These are phyloP conservation scores for Drosophila erecta DNA, from an alignment of 1,140 invertebrate species.

Conservation along the genomic window DNA sequence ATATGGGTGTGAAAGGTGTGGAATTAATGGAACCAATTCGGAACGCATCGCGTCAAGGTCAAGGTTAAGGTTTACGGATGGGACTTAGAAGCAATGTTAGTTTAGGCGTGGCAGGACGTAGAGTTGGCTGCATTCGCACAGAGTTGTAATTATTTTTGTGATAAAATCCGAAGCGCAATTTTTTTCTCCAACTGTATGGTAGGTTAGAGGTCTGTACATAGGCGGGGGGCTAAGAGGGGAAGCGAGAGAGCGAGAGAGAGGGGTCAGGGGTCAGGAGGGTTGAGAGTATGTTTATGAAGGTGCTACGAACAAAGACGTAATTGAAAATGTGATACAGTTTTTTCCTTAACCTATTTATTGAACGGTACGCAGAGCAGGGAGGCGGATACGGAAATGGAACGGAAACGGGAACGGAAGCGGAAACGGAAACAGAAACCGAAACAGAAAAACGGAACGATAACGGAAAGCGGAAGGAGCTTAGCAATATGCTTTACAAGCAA, in stretches of 20 bases:
- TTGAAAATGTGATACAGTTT: constrained; percentile 84
- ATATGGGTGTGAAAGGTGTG: constrained; percentile 15
- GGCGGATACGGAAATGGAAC: constrained; percentile 1
- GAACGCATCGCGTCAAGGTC: constrained; percentile 41
- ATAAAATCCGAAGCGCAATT: constrained; percentile 82
- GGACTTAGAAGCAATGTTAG: constrained; percentile 71
- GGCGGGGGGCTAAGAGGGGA: background rate
- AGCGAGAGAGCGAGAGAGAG: background rate
- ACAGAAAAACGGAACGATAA: background rate
- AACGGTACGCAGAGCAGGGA: constrained; percentile 35
- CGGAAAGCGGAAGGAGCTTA: constrained; percentile 43
- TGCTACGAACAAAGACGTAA: constrained; percentile 85
- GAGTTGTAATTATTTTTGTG: constrained; percentile 81
- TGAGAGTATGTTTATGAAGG: constrained; percentile 72
- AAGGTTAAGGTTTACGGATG: constrained; percentile 49
- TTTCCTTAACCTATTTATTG: constrained; percentile 81
- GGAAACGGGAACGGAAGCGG: background rate
- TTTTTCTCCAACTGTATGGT: constrained; percentile 78
- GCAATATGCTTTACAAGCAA: constrained; percentile 41
- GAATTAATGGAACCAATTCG: constrained; percentile 71
- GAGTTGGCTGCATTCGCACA: constrained; percentile 39
- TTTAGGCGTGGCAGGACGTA: constrained; percentile 29
- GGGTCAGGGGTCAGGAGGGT: background rate
- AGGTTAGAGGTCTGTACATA: constrained; percentile 50
- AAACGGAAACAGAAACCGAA: background rate